These are phyloP conservation scores for Micrastur ruficollis DNA, from an alignment of 2,797 vertebrate species.

Conservation along the genomic window DNA sequence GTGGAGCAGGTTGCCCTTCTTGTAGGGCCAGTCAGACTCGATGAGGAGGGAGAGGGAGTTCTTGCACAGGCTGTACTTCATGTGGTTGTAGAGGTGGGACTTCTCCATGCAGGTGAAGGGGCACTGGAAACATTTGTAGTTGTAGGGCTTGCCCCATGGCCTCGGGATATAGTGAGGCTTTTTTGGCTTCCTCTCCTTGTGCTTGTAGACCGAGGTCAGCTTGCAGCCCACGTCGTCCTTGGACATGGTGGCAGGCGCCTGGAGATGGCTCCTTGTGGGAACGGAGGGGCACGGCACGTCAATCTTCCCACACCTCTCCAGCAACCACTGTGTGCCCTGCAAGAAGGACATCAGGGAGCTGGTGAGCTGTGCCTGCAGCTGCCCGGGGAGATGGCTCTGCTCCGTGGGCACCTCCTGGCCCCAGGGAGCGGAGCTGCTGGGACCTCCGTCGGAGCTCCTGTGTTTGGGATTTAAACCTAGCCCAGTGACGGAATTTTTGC, in stretches of 20 bases:
- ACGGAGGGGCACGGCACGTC: fast-evolving
- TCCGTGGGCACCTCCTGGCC: neutral
- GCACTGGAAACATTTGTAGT: conserved; percentile 99
- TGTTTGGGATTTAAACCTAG: neutral
- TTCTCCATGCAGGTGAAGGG: conserved; percentile 99
- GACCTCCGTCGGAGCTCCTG: neutral
- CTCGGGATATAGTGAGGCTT: conserved; percentile 97
- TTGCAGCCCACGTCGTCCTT: conserved; percentile 87
- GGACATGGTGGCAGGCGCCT: conserved; percentile 80
- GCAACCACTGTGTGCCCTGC: conserved; percentile 29
- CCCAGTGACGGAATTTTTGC: neutral
- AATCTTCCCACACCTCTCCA: neutral
- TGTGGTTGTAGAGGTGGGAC: conserved; percentile 98
- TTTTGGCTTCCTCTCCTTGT: conserved; percentile 94
- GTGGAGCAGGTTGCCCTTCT: conserved; percentile 87
- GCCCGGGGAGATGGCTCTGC: neutral
- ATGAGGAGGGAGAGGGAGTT: conserved; percentile 96
- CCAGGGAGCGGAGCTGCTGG: neutral
- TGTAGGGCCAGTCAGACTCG: conserved; percentile 93
- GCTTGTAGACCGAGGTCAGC: conserved; percentile 82
- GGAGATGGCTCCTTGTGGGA: neutral
- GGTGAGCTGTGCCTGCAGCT: neutral
- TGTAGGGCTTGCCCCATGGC: conserved; percentile 98
- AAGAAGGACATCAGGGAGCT: neutral
- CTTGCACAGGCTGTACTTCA: conserved; percentile 99